phyloP scores from a whole-genome alignment of 92 coral and sea anemone genomes.

The Palythoa caribaeorum region DNA sequence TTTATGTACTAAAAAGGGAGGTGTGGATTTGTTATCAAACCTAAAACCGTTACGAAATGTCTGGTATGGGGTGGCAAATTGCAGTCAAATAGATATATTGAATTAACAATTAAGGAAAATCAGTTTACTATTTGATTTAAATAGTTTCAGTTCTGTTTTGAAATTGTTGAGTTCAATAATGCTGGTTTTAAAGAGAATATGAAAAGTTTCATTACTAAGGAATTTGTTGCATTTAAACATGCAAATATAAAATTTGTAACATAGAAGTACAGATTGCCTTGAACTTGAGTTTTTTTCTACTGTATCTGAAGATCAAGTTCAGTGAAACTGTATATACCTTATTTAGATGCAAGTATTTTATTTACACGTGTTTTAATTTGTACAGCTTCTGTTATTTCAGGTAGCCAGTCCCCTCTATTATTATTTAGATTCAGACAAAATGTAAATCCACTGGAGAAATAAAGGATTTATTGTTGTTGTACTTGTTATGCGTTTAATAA shows the following conservation, averaged over 20 bases:
- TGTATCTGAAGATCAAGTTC: not conserved
- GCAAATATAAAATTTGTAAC: not conserved
- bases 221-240: not conserved
- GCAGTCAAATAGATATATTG: not conserved
- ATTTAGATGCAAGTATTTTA: not conserved
- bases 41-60: not conserved
- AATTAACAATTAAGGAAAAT: not conserved
- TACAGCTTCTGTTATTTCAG: not conserved
- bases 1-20: constrained; percentile 6
- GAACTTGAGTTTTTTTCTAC: not conserved
- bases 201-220: not conserved
- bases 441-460: not conserved
- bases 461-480: not conserved
- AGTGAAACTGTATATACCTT: not conserved
- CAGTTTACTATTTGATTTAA: not conserved
- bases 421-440: not conserved
- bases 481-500: not conserved
- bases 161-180: not conserved
- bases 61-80: not conserved
- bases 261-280: not conserved
- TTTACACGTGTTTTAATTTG: not conserved
- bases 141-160: not conserved
- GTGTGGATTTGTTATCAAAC: not conserved
- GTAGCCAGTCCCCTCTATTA: not conserved
- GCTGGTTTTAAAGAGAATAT: not conserved